Evolutionary conservation across 2,113 vertebrate species (phyloP).

Genomic region (Procavia capensis): DNA sequence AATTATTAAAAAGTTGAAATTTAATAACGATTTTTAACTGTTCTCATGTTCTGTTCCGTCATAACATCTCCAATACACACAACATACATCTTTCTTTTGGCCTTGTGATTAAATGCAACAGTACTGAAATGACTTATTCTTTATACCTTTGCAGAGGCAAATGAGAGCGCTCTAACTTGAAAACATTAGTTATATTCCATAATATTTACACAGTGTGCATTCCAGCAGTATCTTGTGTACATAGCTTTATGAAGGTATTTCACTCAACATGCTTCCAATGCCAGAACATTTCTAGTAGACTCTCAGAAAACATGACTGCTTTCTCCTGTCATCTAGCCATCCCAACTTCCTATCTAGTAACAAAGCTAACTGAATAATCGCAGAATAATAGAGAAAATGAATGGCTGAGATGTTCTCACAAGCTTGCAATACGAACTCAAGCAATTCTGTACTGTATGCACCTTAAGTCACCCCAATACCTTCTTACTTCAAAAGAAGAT

Average conservation of each 20-base stretch:
- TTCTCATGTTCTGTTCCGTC: constrained; percentile 16
- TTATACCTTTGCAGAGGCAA: constrained; percentile 32
- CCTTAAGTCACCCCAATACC: not conserved
- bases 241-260: constrained; percentile 56
- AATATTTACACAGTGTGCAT: constrained; percentile 37
- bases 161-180: constrained; percentile 35
- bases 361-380: not conserved
- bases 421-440: not conserved
- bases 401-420: not conserved
- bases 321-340: not conserved
- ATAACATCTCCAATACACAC: not conserved
- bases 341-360: not conserved
- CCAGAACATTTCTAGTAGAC: constrained; percentile 36
- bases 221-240: constrained; percentile 41
- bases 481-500: constrained; percentile 26
- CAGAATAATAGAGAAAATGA: constrained; percentile 22
- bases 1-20: constrained; percentile 34
- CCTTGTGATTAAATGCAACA: constrained; percentile 53
- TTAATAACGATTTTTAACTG: not conserved
- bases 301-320: constrained; percentile 25
- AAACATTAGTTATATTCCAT: constrained; percentile 20
- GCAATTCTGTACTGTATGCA: not conserved
- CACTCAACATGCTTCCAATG: constrained; percentile 45
- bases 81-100: not conserved
- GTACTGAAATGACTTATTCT: constrained; percentile 5